Evolutionary conservation across 2,797 vertebrate genomes (phyloP).

Genomic region (Phalloptychus januarius): DNA sequence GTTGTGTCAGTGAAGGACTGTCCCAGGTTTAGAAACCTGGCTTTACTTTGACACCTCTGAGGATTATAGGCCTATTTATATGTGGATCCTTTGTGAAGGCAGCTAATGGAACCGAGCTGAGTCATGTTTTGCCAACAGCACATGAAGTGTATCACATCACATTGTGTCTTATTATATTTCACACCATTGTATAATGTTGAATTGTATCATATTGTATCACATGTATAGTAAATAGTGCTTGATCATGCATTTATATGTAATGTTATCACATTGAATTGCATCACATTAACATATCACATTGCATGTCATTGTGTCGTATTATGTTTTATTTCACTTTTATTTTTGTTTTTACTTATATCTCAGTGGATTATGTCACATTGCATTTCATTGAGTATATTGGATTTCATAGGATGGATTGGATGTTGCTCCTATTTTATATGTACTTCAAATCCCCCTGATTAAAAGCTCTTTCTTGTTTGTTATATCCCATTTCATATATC

Average conservation of each 20-base stretch:
- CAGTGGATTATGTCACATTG: neutral
- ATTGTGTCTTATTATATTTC: neutral
- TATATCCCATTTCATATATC: neutral
- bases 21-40: conserved; percentile 10
- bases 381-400: neutral
- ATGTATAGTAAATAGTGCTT: neutral
- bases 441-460: neutral
- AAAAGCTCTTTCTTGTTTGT: conserved; percentile 3
- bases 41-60: conserved; percentile 22
- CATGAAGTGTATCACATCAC: neutral
- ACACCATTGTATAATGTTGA: neutral
- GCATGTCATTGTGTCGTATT: neutral
- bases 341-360: neutral
- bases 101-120: neutral
- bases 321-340: neutral
- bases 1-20: conserved; percentile 20
- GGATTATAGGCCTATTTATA: conserved; percentile 1
- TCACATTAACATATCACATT: neutral
- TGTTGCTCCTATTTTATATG: neutral
- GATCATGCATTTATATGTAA: neutral
- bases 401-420: neutral
- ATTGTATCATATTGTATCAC: neutral
- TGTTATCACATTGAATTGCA: neutral
- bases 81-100: neutral
- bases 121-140: neutral